Conservation (phyloP, 1,140 invertebrate genomes). For the Drosophila ambigua region DNA sequence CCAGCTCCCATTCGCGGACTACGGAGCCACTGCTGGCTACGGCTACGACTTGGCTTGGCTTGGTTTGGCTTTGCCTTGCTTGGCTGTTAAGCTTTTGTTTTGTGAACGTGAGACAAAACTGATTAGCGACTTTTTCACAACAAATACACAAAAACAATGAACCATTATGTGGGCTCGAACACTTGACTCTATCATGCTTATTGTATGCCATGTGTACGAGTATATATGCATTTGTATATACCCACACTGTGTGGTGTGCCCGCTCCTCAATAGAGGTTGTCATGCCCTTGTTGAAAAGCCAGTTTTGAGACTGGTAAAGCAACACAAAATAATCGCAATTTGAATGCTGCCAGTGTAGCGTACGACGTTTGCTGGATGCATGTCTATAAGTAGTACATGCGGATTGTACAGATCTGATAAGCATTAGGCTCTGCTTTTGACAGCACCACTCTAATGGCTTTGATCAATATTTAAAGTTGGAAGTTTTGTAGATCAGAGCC, state of each 20-base stretch:
- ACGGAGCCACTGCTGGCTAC: constrained; percentile 37
- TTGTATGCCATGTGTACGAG: constrained; percentile 7
- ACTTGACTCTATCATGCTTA: constrained; percentile 43
- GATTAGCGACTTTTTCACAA: constrained; percentile 68
- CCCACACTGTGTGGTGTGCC: not conserved
- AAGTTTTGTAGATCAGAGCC: constrained; percentile 24
- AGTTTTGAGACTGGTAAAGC: constrained; percentile 53
- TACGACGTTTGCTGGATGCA: constrained; percentile 5
- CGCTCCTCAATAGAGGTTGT: constrained; percentile 26
- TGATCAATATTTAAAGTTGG: constrained; percentile 40
- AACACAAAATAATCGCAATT: constrained; percentile 45
- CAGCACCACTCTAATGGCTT: constrained; percentile 64
- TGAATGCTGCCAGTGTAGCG: constrained; percentile 34
- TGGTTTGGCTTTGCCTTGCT: too few species aligned
- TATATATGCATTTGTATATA: constrained; percentile 1
- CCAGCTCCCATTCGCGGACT: not conserved
- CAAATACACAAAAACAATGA: constrained; percentile 23
- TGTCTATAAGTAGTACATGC: not conserved
- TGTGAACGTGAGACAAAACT: constrained; percentile 73
- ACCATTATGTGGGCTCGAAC: constrained; percentile 44
- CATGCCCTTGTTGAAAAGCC: constrained; percentile 74
- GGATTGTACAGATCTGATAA: too few species aligned
- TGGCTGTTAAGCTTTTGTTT: constrained; percentile 49
- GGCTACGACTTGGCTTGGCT: constrained; percentile 39
- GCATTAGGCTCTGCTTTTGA: constrained; percentile 29